Base-by-base conservation (phyloP, 53 echinoderm and acorn worm species). In the Paelopatides confundens region DNA sequence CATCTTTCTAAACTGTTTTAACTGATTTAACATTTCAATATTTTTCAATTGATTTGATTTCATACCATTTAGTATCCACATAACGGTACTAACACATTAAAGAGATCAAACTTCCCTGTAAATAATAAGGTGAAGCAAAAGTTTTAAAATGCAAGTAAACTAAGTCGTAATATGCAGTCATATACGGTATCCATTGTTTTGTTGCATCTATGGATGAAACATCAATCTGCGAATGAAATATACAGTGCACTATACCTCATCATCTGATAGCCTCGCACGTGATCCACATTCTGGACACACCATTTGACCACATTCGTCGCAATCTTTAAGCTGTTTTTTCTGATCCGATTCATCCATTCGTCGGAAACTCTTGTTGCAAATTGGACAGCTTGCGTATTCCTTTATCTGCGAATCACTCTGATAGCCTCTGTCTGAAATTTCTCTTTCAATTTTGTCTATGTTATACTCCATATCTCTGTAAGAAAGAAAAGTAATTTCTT, bases 201-300 rank as follows among this genome's bases (percentile, higher is more conserved):
- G 43, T 43, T 43, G n/a, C n/a, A n/a, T n/a, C n/a, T n/a, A n/a
- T n/a, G n/a, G n/a, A n/a, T n/a, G n/a, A n/a, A n/a, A n/a, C n/a
- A n/a, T n/a, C n/a, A n/a, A n/a, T n/a, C n/a, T n/a, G 14, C 1
- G 30, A 31, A 35, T 30, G 35, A 31, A 31, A 67, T 14, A 32
- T 31, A 67, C 35, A 31, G 21, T 67, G 14, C 17, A 38, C 37
- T 35, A 64, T 83, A 83, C 84, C 84, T 83, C 65, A 13, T 38
- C 35, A 28, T 83, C 84, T 21, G 37, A 62, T 17, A 33, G 26
- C 12, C 35, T 62, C 4, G 64, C 65, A 23, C 2, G 13, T 24
- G 84, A 65, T 26, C 84, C 84, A 83, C 84, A 83, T 65, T 36
- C 84, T 7, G 65, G 36, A 38, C 84, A 83, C 11, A 83, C 84